Base-by-base conservation (phyloP, 2,797 vertebrate genomes). In the Enteromius fasciolatus region DNA sequence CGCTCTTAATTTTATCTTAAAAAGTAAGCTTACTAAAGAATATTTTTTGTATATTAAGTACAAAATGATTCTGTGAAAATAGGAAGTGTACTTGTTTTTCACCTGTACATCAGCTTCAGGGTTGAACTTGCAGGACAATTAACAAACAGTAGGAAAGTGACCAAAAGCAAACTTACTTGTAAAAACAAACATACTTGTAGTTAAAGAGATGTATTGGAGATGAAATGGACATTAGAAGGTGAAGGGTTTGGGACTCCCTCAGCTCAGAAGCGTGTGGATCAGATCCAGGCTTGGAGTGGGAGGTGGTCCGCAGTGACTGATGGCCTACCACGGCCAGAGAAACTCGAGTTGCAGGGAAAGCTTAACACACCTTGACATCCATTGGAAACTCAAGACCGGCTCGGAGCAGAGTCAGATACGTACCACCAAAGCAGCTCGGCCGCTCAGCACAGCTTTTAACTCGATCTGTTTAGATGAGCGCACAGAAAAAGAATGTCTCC, bases 391-490 rank as follows among this genome's bases (percentile, higher is more conserved):
- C 88, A 90, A 95, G 83, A 90, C 92, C 81, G 85, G 85, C 74
- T 20, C 89, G 84, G 91, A 88, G 89, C 88, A 87, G 84, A 82
- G 90, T 92, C 89, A 91, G 91, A 94, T 90, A 91, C 89, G 89
- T 92, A 91, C 93, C 94, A 94, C 93, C 93, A 92, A 93, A 91
- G 91, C 90, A 92, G 90, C 84, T 76, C 84, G 68, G 87, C 88
- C 82, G 85, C 90, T 73, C 86, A 14, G 90, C 48, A 90, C 91
- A 90, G 87, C 93, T 90, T 93, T 93, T 90, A 93, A 93, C 92
- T 93, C 92, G 90, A 90, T 89, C 85, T 95, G 94, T 95, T 95
- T 95, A 94, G 90, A 95, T 94, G 94, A 95, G 92, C 90, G 86
- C 92, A 94, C 87, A 44, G 84, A 63, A 11, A 78, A 93, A 91